These are phyloP conservation scores for Spialia ferax DNA, from an alignment of 2,888 invertebrate genomes.

Conservation along the genomic window DNA sequence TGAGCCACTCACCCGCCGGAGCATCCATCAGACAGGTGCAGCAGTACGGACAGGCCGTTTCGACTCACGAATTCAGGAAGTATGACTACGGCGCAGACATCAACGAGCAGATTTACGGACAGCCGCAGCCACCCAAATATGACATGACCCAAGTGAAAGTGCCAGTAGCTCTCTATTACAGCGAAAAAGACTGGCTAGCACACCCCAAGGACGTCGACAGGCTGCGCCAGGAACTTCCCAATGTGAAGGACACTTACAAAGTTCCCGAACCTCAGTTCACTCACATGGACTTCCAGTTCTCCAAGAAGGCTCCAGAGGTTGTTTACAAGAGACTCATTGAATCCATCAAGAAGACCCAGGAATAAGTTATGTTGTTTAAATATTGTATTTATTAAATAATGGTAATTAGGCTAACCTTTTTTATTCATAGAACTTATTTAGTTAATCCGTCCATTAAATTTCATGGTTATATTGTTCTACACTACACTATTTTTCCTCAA, in stretches of 20 bases:
- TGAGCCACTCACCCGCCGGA: slow-evolving; percentile 85
- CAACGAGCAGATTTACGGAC: slow-evolving; percentile 72
- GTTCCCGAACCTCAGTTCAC: slow-evolving; percentile 83
- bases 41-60: slow-evolving; percentile 85
- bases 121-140: slow-evolving; percentile 67
- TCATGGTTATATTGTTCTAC: background rate
- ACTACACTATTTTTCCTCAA: too few relatives aligned
- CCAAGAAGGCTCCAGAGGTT: slow-evolving; percentile 64
- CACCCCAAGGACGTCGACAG: slow-evolving; percentile 86
- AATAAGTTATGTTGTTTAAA: slow-evolving; percentile 5
- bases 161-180: slow-evolving; percentile 75
- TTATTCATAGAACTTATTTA: too few relatives aligned
- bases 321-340: slow-evolving; percentile 72
- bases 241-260: slow-evolving; percentile 81
- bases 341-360: slow-evolving; percentile 58
- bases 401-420: background rate
- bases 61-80: slow-evolving; percentile 67
- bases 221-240: slow-evolving; percentile 84
- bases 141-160: slow-evolving; percentile 68
- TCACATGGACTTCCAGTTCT: slow-evolving; percentile 79
- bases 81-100: slow-evolving; percentile 71
- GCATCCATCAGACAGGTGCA: slow-evolving; percentile 82
- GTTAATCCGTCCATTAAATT: background rate
- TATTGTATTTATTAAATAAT: slow-evolving; percentile 3
- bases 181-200: slow-evolving; percentile 89